Evolutionary conservation across 2,797 vertebrate genomes (phyloP).

Genomic region (Manis crassicaudata): DNA sequence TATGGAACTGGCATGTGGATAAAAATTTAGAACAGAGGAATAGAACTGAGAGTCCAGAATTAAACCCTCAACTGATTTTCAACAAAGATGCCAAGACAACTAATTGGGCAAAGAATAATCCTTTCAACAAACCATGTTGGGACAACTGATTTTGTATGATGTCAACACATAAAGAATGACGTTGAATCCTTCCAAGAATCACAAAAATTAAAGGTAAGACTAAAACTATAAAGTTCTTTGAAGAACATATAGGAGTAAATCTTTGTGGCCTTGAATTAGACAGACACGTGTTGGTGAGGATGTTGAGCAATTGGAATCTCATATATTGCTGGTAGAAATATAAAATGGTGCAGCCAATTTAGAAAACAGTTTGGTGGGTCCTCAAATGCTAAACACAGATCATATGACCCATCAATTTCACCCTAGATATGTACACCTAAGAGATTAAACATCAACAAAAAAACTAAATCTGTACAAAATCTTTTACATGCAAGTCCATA

Average conservation of each 20-base stretch:
- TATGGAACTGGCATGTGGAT: not conserved
- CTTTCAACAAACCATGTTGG: not conserved
- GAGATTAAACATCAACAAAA: not conserved
- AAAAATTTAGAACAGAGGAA: conserved; percentile 10
- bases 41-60: not conserved
- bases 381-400: not conserved
- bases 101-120: not conserved
- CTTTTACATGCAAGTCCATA: not conserved
- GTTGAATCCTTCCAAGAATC: not conserved
- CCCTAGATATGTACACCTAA: not conserved
- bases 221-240: not conserved
- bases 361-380: not conserved
- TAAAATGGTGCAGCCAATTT: not conserved
- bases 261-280: not conserved
- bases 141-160: not conserved
- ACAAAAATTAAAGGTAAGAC: not conserved
- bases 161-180: not conserved
- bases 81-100: not conserved
- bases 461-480: not conserved
- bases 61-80: not conserved
- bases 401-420: not conserved
- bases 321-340: not conserved
- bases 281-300: not conserved
- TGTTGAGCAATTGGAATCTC: not conserved
- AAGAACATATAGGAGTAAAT: not conserved